Conservation (phyloP, 2,888 invertebrate genomes). For the Dicranocentrus wangi region DNA sequence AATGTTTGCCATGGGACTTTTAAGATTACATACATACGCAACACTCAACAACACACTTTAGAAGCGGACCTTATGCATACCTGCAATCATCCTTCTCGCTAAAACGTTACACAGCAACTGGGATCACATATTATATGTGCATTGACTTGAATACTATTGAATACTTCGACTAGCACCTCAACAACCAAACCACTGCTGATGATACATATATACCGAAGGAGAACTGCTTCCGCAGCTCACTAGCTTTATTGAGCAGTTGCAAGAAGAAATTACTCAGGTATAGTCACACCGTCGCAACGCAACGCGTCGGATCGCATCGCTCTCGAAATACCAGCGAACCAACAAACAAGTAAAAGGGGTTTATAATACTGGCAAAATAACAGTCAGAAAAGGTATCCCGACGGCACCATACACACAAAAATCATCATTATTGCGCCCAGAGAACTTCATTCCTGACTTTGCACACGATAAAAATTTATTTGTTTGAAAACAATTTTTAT, state of each 20-base stretch:
- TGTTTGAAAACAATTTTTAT: constrained; percentile 14
- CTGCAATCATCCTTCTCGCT: not conserved
- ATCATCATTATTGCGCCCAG: not conserved
- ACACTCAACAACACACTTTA: not conserved
- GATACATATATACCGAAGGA: constrained; percentile 31
- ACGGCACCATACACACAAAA: not conserved
- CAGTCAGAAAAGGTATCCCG: constrained; percentile 6
- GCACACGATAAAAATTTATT: not conserved
- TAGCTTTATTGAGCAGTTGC: constrained; percentile 45
- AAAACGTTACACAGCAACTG: not conserved
- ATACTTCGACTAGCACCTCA: constrained; percentile 16
- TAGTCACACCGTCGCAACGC: constrained; percentile 49
- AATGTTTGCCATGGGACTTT: constrained; percentile 38
- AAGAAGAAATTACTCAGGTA: constrained; percentile 33
- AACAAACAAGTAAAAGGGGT: constrained; percentile 40
- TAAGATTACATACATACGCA: constrained; percentile 23
- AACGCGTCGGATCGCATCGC: constrained; percentile 43
- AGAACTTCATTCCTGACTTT: not conserved
- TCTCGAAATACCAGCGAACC: too few relatives aligned
- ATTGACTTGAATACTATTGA: not conserved
- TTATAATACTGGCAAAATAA: constrained; percentile 27
- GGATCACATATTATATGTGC: not conserved
- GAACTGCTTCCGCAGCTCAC: constrained; percentile 50
- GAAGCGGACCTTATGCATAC: not conserved
- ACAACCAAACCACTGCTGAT: constrained; percentile 44